phyloP scores from a whole-genome alignment of 1,140 invertebrate genomes.

The Bombus ignitus region DNA sequence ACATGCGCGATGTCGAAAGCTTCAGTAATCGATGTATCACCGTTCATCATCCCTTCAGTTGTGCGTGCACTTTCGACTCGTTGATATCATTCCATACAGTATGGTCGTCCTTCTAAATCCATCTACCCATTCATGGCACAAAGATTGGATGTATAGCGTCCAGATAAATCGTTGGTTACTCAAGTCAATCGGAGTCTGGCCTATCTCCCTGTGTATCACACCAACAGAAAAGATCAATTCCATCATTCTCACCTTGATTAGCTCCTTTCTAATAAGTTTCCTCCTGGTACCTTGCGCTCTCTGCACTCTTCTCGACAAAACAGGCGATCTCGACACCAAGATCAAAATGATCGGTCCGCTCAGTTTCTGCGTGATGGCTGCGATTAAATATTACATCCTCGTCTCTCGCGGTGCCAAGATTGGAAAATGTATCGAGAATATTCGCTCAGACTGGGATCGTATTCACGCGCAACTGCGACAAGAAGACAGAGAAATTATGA shows the following conservation, averaged over 20 bases:
- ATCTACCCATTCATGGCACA: too few relatives aligned
- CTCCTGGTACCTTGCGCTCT: constrained; percentile 50
- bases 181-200: constrained; percentile 58
- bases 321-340: constrained; percentile 33
- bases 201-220: constrained; percentile 17
- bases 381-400: constrained; percentile 55
- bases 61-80: not conserved
- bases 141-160: constrained; percentile 54
- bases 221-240: constrained; percentile 28
- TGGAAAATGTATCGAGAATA: constrained; percentile 43
- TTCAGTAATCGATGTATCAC: constrained; percentile 10
- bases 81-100: not conserved
- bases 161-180: constrained; percentile 61
- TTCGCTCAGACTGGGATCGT: constrained; percentile 51
- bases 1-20: constrained; percentile 53
- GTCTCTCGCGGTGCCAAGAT: constrained; percentile 30
- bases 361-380: constrained; percentile 57
- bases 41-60: not conserved
- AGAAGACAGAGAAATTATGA: constrained; percentile 46
- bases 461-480: not conserved
- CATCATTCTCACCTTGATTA: constrained; percentile 21
- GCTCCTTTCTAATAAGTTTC: constrained; percentile 55
- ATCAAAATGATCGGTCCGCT: constrained; percentile 60
- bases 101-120: not conserved
- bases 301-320: constrained; percentile 39